These are phyloP conservation scores for Morpho deidamia DNA, from an alignment of 2,888 invertebrate genomes.

Conservation along the genomic window DNA sequence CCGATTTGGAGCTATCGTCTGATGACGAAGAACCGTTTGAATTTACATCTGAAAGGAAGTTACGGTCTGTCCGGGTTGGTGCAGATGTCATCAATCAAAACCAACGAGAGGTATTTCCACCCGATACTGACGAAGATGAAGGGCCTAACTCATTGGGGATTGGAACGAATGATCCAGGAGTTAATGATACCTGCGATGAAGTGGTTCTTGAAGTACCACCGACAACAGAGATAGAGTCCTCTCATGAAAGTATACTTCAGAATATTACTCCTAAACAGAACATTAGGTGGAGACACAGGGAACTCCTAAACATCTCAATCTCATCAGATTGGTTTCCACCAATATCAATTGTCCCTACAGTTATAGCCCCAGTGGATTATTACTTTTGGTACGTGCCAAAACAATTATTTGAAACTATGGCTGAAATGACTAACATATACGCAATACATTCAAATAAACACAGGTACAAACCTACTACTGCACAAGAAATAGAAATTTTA, in stretches of 20 bases:
- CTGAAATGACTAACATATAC: constrained; percentile 31
- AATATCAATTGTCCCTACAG: constrained; percentile 26
- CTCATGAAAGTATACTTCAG: constrained; percentile 20
- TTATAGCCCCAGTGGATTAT: constrained; percentile 28
- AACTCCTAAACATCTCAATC: constrained; percentile 25
- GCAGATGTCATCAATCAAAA: constrained; percentile 23
- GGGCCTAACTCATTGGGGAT: constrained; percentile 21
- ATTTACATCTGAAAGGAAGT: constrained; percentile 16
- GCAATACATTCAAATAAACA: constrained; percentile 17
- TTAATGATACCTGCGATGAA: constrained; percentile 15
- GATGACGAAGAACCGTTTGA: constrained; percentile 22
- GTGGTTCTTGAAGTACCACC: constrained; percentile 12
- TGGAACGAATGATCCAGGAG: constrained; percentile 21
- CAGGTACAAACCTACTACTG: constrained; percentile 25
- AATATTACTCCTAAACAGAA: constrained; percentile 24
- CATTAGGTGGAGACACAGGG: constrained; percentile 28
- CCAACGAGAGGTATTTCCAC: constrained; percentile 22
- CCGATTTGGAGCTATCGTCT: constrained; percentile 21
- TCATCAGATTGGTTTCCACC: constrained; percentile 27
- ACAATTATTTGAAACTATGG: constrained; percentile 27
- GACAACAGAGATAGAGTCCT: constrained; percentile 19
- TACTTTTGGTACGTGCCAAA: constrained; percentile 25
- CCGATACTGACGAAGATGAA: constrained; percentile 26
- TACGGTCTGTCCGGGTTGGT: constrained; percentile 21
- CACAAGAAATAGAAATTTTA: constrained; percentile 19